Evolutionary conservation across 1,140 invertebrate genomes (phyloP), one percentile per base, ranked within the genome.

Genomic region (Plectrocnemia conspersa): DNA sequence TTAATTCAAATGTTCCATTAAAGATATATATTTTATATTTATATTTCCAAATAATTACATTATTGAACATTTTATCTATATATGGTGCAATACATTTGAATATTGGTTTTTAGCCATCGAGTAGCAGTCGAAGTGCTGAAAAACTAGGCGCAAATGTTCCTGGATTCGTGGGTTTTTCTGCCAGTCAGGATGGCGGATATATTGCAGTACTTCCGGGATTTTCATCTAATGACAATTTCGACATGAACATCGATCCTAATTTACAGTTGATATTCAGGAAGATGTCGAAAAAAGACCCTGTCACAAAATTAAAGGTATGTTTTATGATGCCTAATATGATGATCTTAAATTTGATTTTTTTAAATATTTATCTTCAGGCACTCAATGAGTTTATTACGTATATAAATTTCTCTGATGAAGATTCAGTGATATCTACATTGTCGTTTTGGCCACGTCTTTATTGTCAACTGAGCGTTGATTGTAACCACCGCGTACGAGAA

Each of bases 221-320:
- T 55, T 71, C 73, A 2, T 64, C 71, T 55, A 64, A 76, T 41
- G 81, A 82, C 47, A 74, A 77, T 40, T 64, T 79, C 33, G 81
- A 82, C 55, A 69, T 74, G 3, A 75, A 70, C 52, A 69, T 85
- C n/a, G 78, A 80, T 64, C 69, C 77, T 13, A 77, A 77, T 63
- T 81, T 84, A 64, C 81, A 83, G 63, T 64, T 87, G 5, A 75
- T 82, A 22, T 68, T 88, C 13, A 84, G 85, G 52, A 88, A 88
- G 72, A 79, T 94, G 71, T 81, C 79, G 18, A 95, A 95, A 68
- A 91, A 89, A 67, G 90, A 94, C 80, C 71, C 81, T 2, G 84
- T 82, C 1, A 95, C 91, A 3, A 93, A 90, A 71, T 77, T 85
- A 25, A 93, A 93, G 76, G 86, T 87, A 68, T 57, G 33, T 38